Base-by-base conservation (phyloP, 2,113 vertebrate genomes). In the Cricetomys ansorgei region DNA sequence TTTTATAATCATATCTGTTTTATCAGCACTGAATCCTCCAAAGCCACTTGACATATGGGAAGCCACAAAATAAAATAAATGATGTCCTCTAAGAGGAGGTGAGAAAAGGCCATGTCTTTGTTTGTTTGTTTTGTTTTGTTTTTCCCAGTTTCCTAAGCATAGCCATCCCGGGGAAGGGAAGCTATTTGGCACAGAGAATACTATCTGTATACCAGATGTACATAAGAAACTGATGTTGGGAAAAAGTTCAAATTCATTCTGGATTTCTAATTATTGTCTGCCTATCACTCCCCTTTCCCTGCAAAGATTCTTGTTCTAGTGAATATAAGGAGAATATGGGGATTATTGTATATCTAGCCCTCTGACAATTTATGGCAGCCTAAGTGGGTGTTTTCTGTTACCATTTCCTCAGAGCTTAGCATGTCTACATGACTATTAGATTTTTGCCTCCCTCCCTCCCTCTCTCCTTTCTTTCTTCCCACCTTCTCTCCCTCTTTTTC, bases 1-100 rank as follows among this genome's bases (percentile, higher is more conserved):
- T 50, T 88, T 96, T 92, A 9, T 86, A 79, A 43, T 92, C 48
- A 25, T 40, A 29, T 90, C 11, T 21, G 4, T 94, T 95, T 94
- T 80, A 55, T 21, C 62, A 48, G 64, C 48, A 69, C 53, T 88
- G 64, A 95, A 75, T 91, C 12, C n/a, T 83, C 29, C 3, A 91
- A 95, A 65, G 31, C 69, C 37, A 53, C 72, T 84, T 37, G 53
- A 45, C 65, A 7, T 43, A 15, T 62, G 57, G 27, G 31, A 92
- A 25, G 43, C 37, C 45, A n/a, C 43, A 95, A 53, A 43, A 87
- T 92, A 45, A 84, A 64, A 72, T 15, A 45, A 7, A 77, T 3
- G 13, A 8, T 83, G 7, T 21, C 25, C 5, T 50, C 0, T 3
- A 57, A 79, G 45, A 95, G 55, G 19, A 70, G 17, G 12, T 86